Conservation (phyloP, 2,113 vertebrate genomes). For the Actenoides hombroni region DNA sequence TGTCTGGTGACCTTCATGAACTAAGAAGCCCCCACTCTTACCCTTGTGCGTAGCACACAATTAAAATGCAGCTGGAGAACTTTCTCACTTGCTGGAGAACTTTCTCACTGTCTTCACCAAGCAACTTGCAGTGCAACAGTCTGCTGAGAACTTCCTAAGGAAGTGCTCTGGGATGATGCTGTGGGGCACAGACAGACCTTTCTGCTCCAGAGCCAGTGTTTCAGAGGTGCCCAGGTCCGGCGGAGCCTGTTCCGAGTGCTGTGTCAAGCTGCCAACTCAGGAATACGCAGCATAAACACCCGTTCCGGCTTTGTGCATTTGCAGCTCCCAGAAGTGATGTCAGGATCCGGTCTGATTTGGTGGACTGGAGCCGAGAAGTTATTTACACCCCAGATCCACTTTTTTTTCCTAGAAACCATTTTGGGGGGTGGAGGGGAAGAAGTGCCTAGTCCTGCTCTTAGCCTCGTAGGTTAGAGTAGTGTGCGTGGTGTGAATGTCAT, state of each 20-base stretch:
- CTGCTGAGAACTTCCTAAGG: neutral
- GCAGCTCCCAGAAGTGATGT: neutral
- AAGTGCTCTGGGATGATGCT: neutral
- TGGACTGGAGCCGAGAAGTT: neutral
- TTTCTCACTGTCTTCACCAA: neutral
- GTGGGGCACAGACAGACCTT: neutral
- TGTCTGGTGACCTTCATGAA: neutral
- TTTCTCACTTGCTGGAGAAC: neutral
- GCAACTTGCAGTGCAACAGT: neutral
- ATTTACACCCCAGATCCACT: neutral
- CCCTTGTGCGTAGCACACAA: neutral
- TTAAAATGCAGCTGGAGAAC: neutral
- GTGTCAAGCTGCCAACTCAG: conserved; percentile 12
- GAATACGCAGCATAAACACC: neutral
- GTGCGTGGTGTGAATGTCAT: neutral
- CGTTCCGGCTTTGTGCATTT: neutral
- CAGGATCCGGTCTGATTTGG: neutral
- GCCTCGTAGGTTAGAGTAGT: conserved; percentile 1
- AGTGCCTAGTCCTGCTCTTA: conserved; percentile 43
- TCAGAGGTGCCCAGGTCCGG: neutral
- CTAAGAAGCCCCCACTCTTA: neutral
- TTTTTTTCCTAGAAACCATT: neutral
- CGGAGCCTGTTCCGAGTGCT: neutral
- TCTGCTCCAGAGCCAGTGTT: neutral
- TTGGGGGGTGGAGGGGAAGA: neutral